Conservation (phyloP, 2,888 invertebrate genomes). For the Cheilosia vulpina region DNA sequence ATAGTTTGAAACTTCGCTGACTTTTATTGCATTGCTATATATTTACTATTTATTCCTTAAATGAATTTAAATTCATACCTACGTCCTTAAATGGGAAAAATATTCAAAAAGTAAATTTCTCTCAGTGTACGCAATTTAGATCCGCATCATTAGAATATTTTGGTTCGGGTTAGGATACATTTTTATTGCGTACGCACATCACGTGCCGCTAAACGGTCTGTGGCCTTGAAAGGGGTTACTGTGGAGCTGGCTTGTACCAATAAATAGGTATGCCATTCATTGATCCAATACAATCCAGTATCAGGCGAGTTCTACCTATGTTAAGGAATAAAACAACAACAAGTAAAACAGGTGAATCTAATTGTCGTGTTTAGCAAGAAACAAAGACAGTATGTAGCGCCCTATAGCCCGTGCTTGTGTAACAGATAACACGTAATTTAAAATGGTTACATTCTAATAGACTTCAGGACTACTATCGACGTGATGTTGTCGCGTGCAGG, state of each 20-base stretch:
- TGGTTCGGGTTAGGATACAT: not conserved
- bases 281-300: conserved; percentile 22
- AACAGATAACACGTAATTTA: conserved; percentile 36
- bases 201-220: conserved; percentile 31
- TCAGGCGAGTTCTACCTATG: conserved; percentile 4
- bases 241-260: conserved; percentile 7
- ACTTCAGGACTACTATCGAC: not conserved
- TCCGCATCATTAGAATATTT: too few relatives aligned
- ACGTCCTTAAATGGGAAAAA: too few relatives aligned
- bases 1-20: too few relatives aligned
- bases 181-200: conserved; percentile 26
- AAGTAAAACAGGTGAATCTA: conserved; percentile 28
- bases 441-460: conserved; percentile 35
- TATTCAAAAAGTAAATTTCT: too few relatives aligned
- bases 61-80: too few relatives aligned
- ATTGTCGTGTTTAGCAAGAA: not conserved
- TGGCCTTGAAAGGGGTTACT: conserved; percentile 26
- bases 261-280: conserved; percentile 29
- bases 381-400: not conserved
- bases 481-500: not conserved
- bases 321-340: not conserved
- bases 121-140: too few relatives aligned
- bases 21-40: too few relatives aligned
- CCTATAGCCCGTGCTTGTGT: conserved; percentile 18
- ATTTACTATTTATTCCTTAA: too few relatives aligned